phyloP scores from a whole-genome alignment of 2,797 vertebrate species.

The Pterois miles region DNA sequence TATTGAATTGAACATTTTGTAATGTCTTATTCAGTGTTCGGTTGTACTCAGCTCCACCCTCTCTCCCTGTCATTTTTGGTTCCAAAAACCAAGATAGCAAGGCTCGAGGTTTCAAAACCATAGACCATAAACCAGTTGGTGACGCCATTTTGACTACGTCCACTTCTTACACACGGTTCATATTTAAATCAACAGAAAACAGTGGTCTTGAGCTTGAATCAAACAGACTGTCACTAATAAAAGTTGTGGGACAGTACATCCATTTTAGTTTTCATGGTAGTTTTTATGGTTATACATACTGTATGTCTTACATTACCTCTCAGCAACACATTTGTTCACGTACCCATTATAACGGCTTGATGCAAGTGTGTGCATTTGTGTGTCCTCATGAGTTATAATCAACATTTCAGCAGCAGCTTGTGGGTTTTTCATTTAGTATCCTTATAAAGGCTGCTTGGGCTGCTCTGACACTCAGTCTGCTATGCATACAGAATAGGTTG shows the following conservation, averaged over 20 bases:
- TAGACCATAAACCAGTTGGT: too few species aligned
- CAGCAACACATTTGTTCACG: not conserved
- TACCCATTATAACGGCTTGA: not conserved
- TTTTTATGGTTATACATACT: not conserved
- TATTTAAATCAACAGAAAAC: not conserved
- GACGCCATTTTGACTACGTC: too few species aligned
- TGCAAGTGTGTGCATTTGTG: not conserved
- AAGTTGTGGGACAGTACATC: not conserved
- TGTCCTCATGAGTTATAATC: constrained; percentile 8
- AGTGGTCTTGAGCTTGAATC: not conserved
- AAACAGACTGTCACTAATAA: not conserved
- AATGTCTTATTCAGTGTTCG: too few species aligned
- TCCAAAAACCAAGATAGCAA: too few species aligned
- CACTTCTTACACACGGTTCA: not conserved
- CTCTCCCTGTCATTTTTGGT: too few species aligned
- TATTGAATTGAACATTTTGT: too few species aligned
- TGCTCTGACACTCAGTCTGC: not conserved
- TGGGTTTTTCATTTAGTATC: not conserved
- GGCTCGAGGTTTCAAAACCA: too few species aligned
- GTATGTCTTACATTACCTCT: not conserved
- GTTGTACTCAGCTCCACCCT: too few species aligned
- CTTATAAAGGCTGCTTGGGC: constrained; percentile 7
- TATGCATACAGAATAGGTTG: constrained; percentile 14
- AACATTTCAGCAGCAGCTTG: constrained; percentile 14
- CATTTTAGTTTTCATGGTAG: not conserved